phyloP scores from a whole-genome alignment of 2,113 vertebrate genomes.

The Brienomyrus longianalis region DNA sequence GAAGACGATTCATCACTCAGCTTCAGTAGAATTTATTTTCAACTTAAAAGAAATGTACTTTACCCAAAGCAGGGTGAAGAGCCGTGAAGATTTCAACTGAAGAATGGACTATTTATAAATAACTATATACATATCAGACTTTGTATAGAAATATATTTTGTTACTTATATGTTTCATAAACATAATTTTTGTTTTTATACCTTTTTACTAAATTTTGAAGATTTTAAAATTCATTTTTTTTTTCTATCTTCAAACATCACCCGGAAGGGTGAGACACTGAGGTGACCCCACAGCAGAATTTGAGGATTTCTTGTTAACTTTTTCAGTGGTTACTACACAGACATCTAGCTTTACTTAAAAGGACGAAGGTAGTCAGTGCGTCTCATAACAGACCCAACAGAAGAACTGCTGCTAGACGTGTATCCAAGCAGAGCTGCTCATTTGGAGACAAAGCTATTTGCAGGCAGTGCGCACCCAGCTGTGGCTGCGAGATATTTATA shows the following conservation, averaged over 20 bases:
- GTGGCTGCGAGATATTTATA: background rate
- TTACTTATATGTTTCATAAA: constrained; percentile 39
- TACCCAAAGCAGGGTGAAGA: constrained; percentile 37
- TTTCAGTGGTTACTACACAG: background rate
- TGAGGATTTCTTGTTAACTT: background rate
- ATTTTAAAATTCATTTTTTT: constrained; percentile 23
- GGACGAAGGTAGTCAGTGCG: background rate
- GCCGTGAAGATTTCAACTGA: constrained; percentile 11
- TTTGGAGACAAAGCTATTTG: background rate
- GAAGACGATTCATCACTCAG: constrained; percentile 29
- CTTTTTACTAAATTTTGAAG: constrained; percentile 24
- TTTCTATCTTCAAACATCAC: constrained; percentile 11
- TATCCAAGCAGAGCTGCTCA: background rate
- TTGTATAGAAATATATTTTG: constrained; percentile 47
- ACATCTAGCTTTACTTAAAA: background rate
- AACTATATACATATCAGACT: constrained; percentile 42
- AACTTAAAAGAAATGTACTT: constrained; percentile 33
- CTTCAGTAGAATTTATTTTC: constrained; percentile 39
- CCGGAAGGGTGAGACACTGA: background rate
- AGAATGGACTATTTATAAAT: constrained; percentile 30
- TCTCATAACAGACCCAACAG: background rate
- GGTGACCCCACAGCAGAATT: background rate
- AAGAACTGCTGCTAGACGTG: background rate
- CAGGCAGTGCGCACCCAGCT: background rate
- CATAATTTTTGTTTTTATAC: constrained; percentile 28